These are phyloP conservation scores for Silurus lanzhouensis DNA, from an alignment of 2,797 vertebrate species.

Conservation along the genomic window DNA sequence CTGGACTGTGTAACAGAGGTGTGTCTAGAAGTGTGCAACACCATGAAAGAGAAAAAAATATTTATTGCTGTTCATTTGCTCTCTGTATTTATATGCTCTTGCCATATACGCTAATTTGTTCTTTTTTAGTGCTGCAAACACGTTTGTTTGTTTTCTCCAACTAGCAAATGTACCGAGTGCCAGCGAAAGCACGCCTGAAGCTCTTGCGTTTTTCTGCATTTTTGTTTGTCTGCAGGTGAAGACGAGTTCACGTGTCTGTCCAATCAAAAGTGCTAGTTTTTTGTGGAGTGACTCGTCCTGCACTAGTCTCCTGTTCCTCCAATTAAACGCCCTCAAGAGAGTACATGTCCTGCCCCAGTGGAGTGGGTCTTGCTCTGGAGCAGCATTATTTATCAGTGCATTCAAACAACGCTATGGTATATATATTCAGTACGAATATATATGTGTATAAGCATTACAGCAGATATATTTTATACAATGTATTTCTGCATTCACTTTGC, in stretches of 20 bases:
- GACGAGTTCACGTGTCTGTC: not conserved
- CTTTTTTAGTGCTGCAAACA: not conserved
- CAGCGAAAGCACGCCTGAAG: not conserved
- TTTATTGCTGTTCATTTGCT: not conserved
- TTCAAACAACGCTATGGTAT: not conserved
- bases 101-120: not conserved
- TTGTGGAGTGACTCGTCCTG: not conserved
- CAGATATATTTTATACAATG: not conserved
- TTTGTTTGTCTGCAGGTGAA: not conserved
- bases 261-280: not conserved
- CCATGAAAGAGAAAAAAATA: not conserved
- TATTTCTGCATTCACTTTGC: too few relatives aligned
- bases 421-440: too few relatives aligned
- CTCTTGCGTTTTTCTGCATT: not conserved
- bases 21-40: too few relatives aligned
- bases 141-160: not conserved
- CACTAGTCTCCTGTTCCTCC: not conserved
- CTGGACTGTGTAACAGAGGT: conserved; percentile 4
- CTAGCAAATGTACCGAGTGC: not conserved
- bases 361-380: not conserved
- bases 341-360: not conserved
- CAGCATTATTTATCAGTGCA: not conserved
- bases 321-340: not conserved
- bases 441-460: not conserved
- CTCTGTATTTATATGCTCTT: not conserved